Evolutionary conservation across 1,140 invertebrate genomes (phyloP), one percentile per base, ranked within the genome.

Genomic region (Telenomus remus): DNA sequence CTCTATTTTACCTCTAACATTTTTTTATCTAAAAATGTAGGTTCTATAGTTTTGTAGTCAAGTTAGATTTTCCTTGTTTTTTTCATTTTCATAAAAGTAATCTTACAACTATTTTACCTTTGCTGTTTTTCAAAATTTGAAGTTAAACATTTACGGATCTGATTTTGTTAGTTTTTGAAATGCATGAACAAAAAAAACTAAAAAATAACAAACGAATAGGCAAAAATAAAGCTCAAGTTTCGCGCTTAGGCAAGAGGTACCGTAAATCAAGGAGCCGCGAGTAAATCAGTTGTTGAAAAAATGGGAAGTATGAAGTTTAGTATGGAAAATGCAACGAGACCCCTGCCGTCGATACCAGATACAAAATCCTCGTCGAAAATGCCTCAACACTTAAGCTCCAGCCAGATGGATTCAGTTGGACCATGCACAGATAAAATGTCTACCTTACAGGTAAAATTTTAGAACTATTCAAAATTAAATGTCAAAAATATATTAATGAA

Each of bases 401-500:
- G 59, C 49, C 9, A 74, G 27, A 73, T 44, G 9, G 82, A 82
- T 15, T 47, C 14, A n/a, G 9, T 75, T 9, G 65, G 68, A 65
- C 47, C 72, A 5, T 76, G 79, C 34, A 83, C 85, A 12, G 86
- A 88, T 14, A 88, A 87, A 80, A 87, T 88, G 85, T 82, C 86
- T 7, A 87, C 86, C 0, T 79, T 88, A 4, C 87, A 88, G 81
- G 87, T 87, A 77, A 68, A 35, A 16, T 9, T 2, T 4, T 2
- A 39, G 12, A 4, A 12, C 27, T 16, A 50, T n/a, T n/a, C n/a
- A n/a, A n/a, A n/a, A n/a, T n/a, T n/a, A 27, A 27, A 27, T 27
- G 19, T 27, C 19, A 27, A n/a, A n/a, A n/a, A n/a, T n/a, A n/a
- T n/a, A n/a, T n/a, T n/a, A n/a, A n/a, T n/a, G n/a, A 35, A 35